Evolutionary conservation across 2,113 vertebrate genomes (phyloP).

Genomic region (Crotophaga sulcirostris): DNA sequence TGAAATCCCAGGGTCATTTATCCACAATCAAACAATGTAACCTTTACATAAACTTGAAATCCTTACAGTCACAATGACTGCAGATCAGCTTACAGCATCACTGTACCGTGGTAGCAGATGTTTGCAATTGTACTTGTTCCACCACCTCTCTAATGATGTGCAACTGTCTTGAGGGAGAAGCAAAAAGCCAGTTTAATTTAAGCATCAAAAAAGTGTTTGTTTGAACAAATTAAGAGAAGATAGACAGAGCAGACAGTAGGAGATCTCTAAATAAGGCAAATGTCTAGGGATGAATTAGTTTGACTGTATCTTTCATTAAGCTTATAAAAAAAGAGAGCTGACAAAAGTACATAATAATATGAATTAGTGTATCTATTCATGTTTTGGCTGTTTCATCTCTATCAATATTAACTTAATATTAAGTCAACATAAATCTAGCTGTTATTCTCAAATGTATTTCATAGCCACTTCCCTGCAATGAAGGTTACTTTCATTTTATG

Average conservation of each 20-base stretch:
- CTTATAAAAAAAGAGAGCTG: background rate
- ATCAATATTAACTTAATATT: constrained; percentile 49
- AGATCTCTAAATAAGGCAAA: constrained; percentile 11
- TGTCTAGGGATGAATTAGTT: background rate
- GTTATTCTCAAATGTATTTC: constrained; percentile 8
- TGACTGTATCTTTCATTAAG: background rate
- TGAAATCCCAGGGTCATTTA: background rate
- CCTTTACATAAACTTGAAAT: constrained; percentile 17
- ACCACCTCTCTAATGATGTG: constrained; percentile 20
- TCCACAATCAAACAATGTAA: background rate
- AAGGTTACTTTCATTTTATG: constrained; percentile 16
- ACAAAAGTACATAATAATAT: background rate
- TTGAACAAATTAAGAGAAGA: constrained; percentile 47
- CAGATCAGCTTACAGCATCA: background rate
- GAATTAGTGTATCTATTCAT: background rate
- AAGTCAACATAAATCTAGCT: constrained; percentile 18
- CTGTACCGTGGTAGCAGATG: background rate
- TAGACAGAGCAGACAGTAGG: background rate
- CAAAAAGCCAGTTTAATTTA: constrained; percentile 22
- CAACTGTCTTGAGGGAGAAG: constrained; percentile 37
- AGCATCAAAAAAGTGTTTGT: constrained; percentile 7
- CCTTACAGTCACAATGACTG: background rate
- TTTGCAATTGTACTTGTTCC: constrained; percentile 26
- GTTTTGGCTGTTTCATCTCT: constrained; percentile 4
- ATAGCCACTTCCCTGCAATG: background rate